Evolutionary conservation across 2,888 invertebrate genomes (phyloP).

Genomic region (Exocentrus adspersus): DNA sequence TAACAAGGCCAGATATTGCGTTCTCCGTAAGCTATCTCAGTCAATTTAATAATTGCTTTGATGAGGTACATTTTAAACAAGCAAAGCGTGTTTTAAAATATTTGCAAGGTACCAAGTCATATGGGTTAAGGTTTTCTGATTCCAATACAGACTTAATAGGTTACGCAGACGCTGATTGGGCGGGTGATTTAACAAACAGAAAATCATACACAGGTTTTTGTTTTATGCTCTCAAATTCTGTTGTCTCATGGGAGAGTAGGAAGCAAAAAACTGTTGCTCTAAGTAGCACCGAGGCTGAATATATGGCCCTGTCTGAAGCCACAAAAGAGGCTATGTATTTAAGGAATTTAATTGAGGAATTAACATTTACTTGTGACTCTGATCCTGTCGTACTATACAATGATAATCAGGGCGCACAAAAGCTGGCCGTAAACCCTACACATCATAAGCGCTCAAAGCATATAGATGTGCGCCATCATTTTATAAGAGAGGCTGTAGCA

Average conservation of each 20-base stretch:
- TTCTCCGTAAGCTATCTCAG: slow-evolving; percentile 27
- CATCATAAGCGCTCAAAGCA: background rate
- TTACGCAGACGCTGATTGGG: background rate
- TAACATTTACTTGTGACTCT: too few species aligned
- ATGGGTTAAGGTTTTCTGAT: background rate
- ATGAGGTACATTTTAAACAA: background rate
- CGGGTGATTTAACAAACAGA: background rate
- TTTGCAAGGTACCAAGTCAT: background rate
- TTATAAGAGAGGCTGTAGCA: too few species aligned
- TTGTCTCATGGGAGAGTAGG: too few species aligned
- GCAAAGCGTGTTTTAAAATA: background rate
- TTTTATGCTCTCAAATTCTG: background rate
- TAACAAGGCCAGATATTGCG: slow-evolving; percentile 32
- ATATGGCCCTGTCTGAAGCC: background rate
- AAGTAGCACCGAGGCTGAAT: background rate
- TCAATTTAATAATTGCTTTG: background rate
- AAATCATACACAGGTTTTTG: background rate
- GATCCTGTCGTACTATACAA: too few species aligned
- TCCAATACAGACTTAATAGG: background rate
- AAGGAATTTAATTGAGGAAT: background rate
- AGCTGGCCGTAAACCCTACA: background rate
- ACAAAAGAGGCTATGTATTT: background rate
- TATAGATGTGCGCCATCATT: too few species aligned
- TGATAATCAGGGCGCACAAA: background rate
- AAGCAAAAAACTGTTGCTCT: too few species aligned